Evolutionary conservation across 1,140 invertebrate genomes (phyloP).

Genomic region (Sesamia nonagrioides): DNA sequence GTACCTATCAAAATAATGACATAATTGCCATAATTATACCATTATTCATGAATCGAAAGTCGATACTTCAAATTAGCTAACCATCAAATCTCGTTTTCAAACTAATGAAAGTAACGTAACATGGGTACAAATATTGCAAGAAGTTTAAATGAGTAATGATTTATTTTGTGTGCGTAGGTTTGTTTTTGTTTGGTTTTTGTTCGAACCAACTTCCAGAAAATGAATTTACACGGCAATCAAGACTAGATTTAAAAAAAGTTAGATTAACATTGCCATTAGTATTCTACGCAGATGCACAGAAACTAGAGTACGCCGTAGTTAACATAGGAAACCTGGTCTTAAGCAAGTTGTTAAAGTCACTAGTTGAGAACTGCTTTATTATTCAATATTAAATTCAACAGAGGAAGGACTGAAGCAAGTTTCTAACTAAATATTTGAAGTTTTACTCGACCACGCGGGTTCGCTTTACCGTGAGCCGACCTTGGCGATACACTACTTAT

Average conservation of each 20-base stretch:
- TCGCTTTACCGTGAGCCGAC: constrained; percentile 46
- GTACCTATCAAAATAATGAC: too few relatives aligned
- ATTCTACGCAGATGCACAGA: constrained; percentile 46
- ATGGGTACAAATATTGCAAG: constrained; percentile 27
- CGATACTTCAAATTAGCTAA: not conserved
- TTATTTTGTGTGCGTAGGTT: too few relatives aligned
- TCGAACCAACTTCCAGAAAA: too few relatives aligned
- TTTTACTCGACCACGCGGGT: constrained; percentile 66
- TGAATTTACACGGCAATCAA: too few relatives aligned
- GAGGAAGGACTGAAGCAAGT: constrained; percentile 77
- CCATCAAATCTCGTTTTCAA: not conserved
- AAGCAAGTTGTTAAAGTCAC: constrained; percentile 82
- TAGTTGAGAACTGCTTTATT: constrained; percentile 84
- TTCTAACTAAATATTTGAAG: constrained; percentile 85
- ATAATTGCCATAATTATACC: not conserved
- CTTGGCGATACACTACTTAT: constrained; percentile 51
- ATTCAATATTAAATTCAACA: constrained; percentile 85
- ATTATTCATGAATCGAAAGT: not conserved
- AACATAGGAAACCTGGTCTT: constrained; percentile 78
- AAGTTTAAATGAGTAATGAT: not conserved
- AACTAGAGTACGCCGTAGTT: constrained; percentile 59
- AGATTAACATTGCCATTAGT: constrained; percentile 51
- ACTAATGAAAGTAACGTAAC: not conserved
- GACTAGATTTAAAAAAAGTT: too few relatives aligned
- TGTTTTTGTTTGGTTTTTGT: too few relatives aligned